Base-by-base conservation (phyloP, 2,797 vertebrate species). In the Chloroceryle inda region DNA sequence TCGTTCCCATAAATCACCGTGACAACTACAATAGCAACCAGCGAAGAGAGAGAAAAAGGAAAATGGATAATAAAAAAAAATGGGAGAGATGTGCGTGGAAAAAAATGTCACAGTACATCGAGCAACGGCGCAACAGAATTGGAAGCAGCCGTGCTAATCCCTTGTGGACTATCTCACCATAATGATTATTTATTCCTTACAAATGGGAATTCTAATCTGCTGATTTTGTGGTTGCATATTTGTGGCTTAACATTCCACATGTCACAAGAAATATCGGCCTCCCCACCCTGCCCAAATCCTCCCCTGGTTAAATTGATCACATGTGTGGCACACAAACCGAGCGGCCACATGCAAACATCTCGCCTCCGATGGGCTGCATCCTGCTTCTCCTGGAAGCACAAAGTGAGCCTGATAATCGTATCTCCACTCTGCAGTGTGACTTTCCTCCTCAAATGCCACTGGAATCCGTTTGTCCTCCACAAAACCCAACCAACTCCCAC, bases 181-280 rank as follows among this genome's bases (percentile, higher is more conserved):
- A 94, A 94, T 91, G 86, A 90, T 95, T 95, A 96, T 97, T 97
- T 96, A 97, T 97, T 95, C 85, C 87, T 94, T 93, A 94, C 92
- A 97, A 97, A 96, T 95, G 95, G 94, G 94, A 96, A 96, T 96
- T 92, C 91, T 96, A 97, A 96, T 95, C 95, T 97, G 95, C 94
- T 97, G 96, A 95, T 96, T 97, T 95, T 95, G 96, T 91, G 89
- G 94, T 91, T 95, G 90, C 91, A 92, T 97, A 95, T 96, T 96
- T 94, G 94, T 95, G 96, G 95, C 92, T 92, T 97, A 97, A 93
- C 92, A 96, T 97, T 97, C 96, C 94, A 95, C 93, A 93, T 94
- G 96, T 96, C 93, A 96, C 92, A 96, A 97, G 94, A 95, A 96
- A 94, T 86, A 94, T 63, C 23, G 2, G 87, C 68, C 72, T 94